Conservation (phyloP, 2,797 vertebrate genomes). For the Anguilla anguilla region DNA sequence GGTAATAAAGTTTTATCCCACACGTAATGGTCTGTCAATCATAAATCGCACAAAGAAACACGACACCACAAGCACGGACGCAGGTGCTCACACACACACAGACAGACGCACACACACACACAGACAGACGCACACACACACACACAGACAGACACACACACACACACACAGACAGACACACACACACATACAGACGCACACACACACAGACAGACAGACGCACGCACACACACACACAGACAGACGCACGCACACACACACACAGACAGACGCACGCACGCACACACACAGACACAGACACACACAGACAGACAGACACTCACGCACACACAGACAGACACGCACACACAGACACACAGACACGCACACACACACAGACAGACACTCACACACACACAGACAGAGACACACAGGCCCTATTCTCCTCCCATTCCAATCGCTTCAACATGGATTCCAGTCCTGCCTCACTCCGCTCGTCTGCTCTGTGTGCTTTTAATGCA, state of each 20-base stretch:
- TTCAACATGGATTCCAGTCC: neutral
- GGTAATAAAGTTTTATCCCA: neutral
- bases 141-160: neutral
- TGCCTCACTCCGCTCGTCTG: too few species aligned
- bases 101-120: too few species aligned
- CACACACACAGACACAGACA: neutral
- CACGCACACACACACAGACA: constrained; percentile 3
- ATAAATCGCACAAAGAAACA: neutral
- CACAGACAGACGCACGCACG: neutral
- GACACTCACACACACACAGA: neutral
- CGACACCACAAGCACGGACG: too few species aligned
- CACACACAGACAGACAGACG: neutral
- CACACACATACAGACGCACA: neutral
- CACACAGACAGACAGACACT: too few species aligned
- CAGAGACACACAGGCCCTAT: neutral
- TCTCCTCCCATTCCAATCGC: too few species aligned
- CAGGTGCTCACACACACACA: neutral
- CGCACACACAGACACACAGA: neutral
- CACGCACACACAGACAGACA: too few species aligned
- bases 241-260: neutral
- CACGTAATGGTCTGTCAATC: neutral
- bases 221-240: too few species aligned
- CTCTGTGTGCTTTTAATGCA: neutral
- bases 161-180: neutral
- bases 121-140: too few species aligned